Evolutionary conservation across 2,797 vertebrate genomes (phyloP).

Genomic region (Coracias cyanogaster): DNA sequence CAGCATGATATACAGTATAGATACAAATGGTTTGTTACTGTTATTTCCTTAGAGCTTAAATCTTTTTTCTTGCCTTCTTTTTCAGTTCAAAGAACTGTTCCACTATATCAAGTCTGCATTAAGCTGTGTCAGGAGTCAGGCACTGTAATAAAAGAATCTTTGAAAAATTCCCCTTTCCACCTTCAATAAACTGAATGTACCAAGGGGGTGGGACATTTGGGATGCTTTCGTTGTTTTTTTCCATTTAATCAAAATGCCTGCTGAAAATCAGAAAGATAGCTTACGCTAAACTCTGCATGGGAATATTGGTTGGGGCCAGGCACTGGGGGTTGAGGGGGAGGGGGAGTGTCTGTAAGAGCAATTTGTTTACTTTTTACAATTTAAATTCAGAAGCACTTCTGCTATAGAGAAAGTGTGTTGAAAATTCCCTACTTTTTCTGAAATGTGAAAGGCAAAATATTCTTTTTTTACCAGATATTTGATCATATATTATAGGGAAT

Average conservation of each 20-base stretch:
- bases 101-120: background rate
- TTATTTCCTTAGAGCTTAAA: background rate
- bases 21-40: conserved; percentile 1
- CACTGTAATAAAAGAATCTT: background rate
- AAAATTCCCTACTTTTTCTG: too few species aligned
- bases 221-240: background rate
- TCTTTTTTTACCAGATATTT: background rate
- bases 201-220: background rate
- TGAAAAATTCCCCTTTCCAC: background rate
- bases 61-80: background rate
- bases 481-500: background rate
- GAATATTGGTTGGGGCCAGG: background rate
- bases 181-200: background rate
- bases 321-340: too few species aligned
- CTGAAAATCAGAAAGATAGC: background rate
- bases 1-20: background rate
- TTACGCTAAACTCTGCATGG: background rate
- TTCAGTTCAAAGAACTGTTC: background rate
- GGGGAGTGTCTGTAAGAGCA: background rate
- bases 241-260: background rate
- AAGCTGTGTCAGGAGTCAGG: background rate
- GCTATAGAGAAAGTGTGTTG: background rate
- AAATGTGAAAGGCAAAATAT: too few species aligned
- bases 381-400: background rate
- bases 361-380: background rate